These are phyloP conservation scores for Ctenopoma multispine DNA, from an alignment of 2,797 vertebrate species.

Conservation along the genomic window DNA sequence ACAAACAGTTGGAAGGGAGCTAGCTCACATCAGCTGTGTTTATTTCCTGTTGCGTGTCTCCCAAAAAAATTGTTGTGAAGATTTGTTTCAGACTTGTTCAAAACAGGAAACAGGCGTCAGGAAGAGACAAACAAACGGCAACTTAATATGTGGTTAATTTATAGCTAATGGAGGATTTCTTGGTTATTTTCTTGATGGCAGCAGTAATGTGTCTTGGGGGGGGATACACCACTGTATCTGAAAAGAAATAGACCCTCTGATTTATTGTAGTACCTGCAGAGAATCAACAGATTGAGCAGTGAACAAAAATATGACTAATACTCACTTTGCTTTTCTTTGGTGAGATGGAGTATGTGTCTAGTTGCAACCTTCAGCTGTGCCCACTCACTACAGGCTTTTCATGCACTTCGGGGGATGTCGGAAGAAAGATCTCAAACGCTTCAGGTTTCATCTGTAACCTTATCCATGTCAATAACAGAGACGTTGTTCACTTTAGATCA, in stretches of 20 bases:
- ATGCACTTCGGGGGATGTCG: not conserved
- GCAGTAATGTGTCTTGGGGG: too few species aligned
- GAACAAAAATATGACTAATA: not conserved
- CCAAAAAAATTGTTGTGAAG: conserved; percentile 22
- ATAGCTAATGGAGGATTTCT: not conserved
- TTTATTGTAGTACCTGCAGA: too few species aligned
- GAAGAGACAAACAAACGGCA: conserved; percentile 24
- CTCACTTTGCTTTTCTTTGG: not conserved
- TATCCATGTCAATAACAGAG: not conserved
- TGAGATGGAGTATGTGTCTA: not conserved
- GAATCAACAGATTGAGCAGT: too few species aligned
- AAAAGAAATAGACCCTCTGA: too few species aligned
- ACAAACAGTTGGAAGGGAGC: conserved; percentile 58
- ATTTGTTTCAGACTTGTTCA: conserved; percentile 32
- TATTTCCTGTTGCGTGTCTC: conserved; percentile 46
- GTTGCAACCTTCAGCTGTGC: too few species aligned
- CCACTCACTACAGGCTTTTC: not conserved
- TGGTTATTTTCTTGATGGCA: too few species aligned
- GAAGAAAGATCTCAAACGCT: not conserved
- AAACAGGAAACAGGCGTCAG: conserved; percentile 3
- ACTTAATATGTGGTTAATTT: conserved; percentile 15
- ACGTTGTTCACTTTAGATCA: not conserved
- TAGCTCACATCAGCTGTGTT: conserved; percentile 58
- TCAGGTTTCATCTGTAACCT: not conserved
- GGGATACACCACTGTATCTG: too few species aligned